These are phyloP conservation scores for Epirrita christyi DNA, from an alignment of 2,888 invertebrate species.

Conservation along the genomic window DNA sequence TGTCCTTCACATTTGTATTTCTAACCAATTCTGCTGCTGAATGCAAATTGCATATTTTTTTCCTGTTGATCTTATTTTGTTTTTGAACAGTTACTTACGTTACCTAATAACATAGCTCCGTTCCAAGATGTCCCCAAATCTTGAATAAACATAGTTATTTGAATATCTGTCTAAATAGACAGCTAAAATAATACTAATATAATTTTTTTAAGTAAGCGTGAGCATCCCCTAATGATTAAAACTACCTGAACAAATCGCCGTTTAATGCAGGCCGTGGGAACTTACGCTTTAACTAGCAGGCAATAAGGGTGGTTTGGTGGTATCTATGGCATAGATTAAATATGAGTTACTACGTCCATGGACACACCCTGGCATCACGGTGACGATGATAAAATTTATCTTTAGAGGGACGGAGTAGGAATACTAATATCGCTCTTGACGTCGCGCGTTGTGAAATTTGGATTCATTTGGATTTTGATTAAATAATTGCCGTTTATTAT, in stretches of 20 bases:
- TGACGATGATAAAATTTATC: slow-evolving; percentile 47
- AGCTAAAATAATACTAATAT: slow-evolving; percentile 13
- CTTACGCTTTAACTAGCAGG: slow-evolving; percentile 8
- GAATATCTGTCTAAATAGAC: not conserved
- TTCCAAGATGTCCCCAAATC: too few species aligned
- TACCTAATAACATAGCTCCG: too few species aligned
- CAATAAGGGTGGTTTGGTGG: slow-evolving; percentile 6
- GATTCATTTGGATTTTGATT: slow-evolving; percentile 18
- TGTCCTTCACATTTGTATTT: too few species aligned
- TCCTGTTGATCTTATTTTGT: too few species aligned
- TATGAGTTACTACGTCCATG: not conserved
- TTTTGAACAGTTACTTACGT: too few species aligned
- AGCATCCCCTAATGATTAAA: slow-evolving; percentile 27
- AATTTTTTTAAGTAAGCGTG: slow-evolving; percentile 20
- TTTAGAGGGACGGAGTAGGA: slow-evolving; percentile 38
- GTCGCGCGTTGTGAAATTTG: slow-evolving; percentile 23
- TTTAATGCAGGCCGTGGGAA: slow-evolving; percentile 14
- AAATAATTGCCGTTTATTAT: slow-evolving; percentile 19
- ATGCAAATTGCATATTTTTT: too few species aligned
- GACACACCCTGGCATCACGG: slow-evolving; percentile 34
- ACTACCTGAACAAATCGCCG: slow-evolving; percentile 20
- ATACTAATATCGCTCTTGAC: slow-evolving; percentile 42
- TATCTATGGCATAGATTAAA: not conserved
- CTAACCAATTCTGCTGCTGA: too few species aligned
- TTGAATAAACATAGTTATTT: too few species aligned